Percentiles rank a stretch among this genome's conserved stretches.
Evolutionary conservation across 2,113 vertebrate genomes (phyloP).

Genomic region (Dipodomys ordii): DNA sequence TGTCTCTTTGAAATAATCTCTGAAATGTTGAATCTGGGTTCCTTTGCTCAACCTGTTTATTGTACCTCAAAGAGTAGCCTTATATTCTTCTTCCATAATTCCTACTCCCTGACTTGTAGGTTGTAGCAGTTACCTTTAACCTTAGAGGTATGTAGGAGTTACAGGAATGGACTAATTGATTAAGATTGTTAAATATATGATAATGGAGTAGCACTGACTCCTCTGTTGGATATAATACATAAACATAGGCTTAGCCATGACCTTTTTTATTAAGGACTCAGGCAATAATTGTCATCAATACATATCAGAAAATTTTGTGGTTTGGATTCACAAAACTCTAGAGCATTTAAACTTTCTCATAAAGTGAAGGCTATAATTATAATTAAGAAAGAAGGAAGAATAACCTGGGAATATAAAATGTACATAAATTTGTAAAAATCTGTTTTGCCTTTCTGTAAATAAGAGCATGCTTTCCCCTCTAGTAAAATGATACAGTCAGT

Average conservation of each 20-base stretch:
- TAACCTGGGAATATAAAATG: neutral
- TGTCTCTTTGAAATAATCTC: neutral
- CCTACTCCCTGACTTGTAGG: neutral
- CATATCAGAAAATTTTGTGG: neutral
- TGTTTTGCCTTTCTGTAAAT: neutral
- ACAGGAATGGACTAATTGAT: neutral
- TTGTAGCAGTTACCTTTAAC: neutral
- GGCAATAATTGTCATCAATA: neutral
- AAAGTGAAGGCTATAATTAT: slow-evolving; percentile 17
- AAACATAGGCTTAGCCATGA: neutral
- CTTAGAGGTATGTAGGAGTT: neutral
- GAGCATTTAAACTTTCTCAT: neutral
- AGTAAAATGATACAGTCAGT: neutral
- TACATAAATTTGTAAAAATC: slow-evolving; percentile 19
- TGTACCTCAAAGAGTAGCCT: neutral
- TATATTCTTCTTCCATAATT: neutral
- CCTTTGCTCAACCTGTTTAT: slow-evolving; percentile 20
- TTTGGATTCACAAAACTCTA: neutral
- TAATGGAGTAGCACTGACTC: neutral
- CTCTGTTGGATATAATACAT: neutral
- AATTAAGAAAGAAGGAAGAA: slow-evolving; percentile 18
- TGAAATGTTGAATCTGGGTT: neutral
- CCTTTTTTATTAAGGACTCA: neutral
- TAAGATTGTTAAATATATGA: neutral
- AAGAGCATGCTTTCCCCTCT: neutral